phyloP scores from a whole-genome alignment of 2,888 invertebrate genomes.

The Cheilosia pagana region DNA sequence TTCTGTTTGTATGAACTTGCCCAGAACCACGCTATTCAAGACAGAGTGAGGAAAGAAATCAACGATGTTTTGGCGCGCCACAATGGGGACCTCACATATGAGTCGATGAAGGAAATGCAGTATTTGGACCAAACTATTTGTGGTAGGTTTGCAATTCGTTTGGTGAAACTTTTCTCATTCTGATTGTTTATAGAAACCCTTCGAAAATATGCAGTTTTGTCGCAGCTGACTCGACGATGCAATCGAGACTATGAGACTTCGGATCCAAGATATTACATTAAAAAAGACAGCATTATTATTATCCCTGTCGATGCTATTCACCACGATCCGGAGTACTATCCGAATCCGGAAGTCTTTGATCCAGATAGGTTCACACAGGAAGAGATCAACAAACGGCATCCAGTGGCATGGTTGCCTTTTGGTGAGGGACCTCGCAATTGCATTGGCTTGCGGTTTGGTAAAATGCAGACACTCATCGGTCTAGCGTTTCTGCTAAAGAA shows the following conservation, averaged over 20 bases:
- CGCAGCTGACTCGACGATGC: conserved; percentile 65
- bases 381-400: conserved; percentile 77
- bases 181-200: conserved; percentile 83
- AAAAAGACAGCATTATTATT: conserved; percentile 84
- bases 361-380: conserved; percentile 83
- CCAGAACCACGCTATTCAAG: conserved; percentile 78
- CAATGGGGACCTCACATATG: conserved; percentile 79
- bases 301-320: conserved; percentile 83
- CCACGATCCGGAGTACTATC: conserved; percentile 82
- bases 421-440: conserved; percentile 81
- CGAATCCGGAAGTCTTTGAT: conserved; percentile 83
- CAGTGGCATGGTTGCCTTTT: conserved; percentile 79
- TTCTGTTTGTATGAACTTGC: conserved; percentile 83
- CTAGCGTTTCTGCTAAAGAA: conserved; percentile 76
- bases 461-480: conserved; percentile 79
- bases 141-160: conserved; percentile 76
- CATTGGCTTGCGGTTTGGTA: conserved; percentile 81
- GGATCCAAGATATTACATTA: conserved; percentile 83
- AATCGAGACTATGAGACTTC: conserved; percentile 69
- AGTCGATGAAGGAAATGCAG: conserved; percentile 79
- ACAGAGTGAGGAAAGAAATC: conserved; percentile 78
- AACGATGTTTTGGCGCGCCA: conserved; percentile 48
- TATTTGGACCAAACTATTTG: conserved; percentile 79
- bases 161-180: not conserved
- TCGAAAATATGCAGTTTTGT: conserved; percentile 85